These are phyloP conservation scores for Physella acuta DNA, from an alignment of 1,140 invertebrate species.

Conservation along the genomic window DNA sequence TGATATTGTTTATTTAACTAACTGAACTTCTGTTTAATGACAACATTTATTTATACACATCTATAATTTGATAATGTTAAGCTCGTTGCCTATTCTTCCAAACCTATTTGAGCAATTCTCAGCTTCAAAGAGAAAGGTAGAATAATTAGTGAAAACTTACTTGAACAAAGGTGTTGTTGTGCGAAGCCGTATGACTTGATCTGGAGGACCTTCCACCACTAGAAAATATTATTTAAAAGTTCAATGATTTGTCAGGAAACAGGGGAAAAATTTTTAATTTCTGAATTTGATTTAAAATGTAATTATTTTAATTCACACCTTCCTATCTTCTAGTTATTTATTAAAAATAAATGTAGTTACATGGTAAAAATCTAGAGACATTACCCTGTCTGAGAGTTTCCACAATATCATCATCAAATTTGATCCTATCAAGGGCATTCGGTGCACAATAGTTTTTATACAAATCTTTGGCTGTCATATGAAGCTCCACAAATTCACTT, in stretches of 20 bases:
- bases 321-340: not conserved
- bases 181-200: constrained; percentile 73
- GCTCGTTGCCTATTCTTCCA: too few relatives aligned
- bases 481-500: constrained; percentile 70
- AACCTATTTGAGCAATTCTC: too few relatives aligned
- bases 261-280: not conserved
- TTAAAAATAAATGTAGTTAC: not conserved
- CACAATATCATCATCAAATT: constrained; percentile 69
- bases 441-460: constrained; percentile 72
- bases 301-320: too few relatives aligned
- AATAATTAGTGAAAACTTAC: constrained; percentile 35
- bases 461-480: constrained; percentile 71
- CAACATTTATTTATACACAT: too few relatives aligned
- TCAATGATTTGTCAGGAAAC: not conserved
- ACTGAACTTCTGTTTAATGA: too few relatives aligned
- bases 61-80: too few relatives aligned
- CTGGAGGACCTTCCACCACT: constrained; percentile 69
- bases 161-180: constrained; percentile 78
- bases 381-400: constrained; percentile 68
- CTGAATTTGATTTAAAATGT: too few relatives aligned
- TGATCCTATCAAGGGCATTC: constrained; percentile 69
- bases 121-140: too few relatives aligned
- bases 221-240: constrained; percentile 36
- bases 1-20: too few relatives aligned
- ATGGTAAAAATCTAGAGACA: constrained; percentile 18